Percentiles rank a stretch among this genome's conserved stretches.
Evolutionary conservation across 2,113 vertebrate genomes (phyloP).

Genomic region (Chaetodon auriga): DNA sequence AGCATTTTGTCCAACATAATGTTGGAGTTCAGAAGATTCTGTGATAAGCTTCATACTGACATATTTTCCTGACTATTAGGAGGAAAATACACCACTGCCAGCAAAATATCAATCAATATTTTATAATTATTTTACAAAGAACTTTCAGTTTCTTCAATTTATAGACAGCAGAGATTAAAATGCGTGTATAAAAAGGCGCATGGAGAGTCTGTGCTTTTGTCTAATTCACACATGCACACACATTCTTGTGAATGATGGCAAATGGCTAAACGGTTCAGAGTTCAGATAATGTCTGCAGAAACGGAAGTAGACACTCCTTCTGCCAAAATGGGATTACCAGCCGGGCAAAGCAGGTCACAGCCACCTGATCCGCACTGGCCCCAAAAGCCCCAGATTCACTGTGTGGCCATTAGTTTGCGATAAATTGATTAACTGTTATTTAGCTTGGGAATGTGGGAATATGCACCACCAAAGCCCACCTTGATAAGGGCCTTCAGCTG

Average conservation of each 20-base stretch:
- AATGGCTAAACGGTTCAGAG: neutral
- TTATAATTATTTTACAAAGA: neutral
- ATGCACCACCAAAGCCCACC: neutral
- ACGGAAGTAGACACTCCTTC: neutral
- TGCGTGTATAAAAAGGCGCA: neutral
- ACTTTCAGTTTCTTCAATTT: neutral
- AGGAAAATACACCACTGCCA: neutral
- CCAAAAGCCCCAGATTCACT: neutral
- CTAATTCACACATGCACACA: neutral
- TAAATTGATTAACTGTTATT: neutral
- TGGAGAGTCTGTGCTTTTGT: neutral
- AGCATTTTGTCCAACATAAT: constrained; percentile 12
- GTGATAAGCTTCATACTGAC: neutral
- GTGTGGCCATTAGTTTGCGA: neutral
- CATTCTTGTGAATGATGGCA: neutral
- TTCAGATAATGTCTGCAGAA: neutral
- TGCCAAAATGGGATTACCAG: neutral
- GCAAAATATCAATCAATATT: neutral
- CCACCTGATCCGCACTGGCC: neutral
- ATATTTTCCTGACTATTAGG: neutral
- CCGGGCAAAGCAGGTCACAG: neutral
- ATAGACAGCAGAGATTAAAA: neutral
- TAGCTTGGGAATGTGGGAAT: neutral
- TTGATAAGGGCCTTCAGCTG: neutral
- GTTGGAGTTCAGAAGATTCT: neutral